Percentiles rank a stretch among this genome's conserved stretches.
Evolutionary conservation across 2,797 vertebrate genomes (phyloP).

Genomic region (Tapera naevia): DNA sequence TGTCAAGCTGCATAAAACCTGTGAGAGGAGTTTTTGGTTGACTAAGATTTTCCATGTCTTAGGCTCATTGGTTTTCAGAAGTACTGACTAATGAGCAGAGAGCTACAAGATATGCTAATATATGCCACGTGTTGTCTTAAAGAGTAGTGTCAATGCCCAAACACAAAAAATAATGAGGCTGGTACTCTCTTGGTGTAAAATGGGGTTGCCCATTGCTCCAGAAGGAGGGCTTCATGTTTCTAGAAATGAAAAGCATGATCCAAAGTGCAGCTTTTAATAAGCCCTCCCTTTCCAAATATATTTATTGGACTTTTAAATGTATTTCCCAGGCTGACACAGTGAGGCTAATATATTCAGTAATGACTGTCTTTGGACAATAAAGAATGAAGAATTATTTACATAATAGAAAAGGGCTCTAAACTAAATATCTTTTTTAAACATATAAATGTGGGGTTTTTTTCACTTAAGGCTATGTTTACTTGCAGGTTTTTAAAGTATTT

Average conservation of each 20-base stretch:
- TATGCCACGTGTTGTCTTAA: not conserved
- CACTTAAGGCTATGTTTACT: not conserved
- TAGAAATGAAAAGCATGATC: not conserved
- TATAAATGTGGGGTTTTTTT: not conserved
- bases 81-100: not conserved
- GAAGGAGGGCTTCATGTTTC: not conserved
- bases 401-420: not conserved
- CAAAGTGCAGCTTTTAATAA: not conserved
- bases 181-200: not conserved
- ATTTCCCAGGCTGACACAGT: not conserved
- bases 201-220: not conserved
- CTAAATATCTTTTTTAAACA: not conserved
- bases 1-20: not conserved
- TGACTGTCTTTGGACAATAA: not conserved
- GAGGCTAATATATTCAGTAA: not conserved
- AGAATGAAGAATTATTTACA: not conserved
- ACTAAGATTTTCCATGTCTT: not conserved
- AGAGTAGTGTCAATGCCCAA: not conserved
- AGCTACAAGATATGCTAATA: not conserved
- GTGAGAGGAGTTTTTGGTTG: not conserved
- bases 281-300: not conserved
- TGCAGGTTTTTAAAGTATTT: not conserved
- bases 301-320: not conserved
- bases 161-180: not conserved
- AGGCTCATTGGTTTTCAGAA: not conserved